These are phyloP conservation scores for Carassius carassius DNA, from an alignment of 2,113 vertebrate genomes.

Conservation along the genomic window DNA sequence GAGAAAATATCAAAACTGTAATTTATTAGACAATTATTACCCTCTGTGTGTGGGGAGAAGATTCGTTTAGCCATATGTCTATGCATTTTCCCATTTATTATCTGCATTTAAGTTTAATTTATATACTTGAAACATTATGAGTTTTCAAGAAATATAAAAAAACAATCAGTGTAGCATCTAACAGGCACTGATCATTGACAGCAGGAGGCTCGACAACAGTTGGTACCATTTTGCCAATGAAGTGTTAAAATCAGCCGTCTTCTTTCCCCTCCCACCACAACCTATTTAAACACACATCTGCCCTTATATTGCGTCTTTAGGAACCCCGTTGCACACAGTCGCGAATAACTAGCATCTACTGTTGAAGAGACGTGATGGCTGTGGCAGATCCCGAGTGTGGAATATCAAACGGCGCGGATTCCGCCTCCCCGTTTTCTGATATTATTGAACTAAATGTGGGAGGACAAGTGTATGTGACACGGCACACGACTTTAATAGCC, in stretches of 20 bases:
- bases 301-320: conserved; percentile 49
- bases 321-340: conserved; percentile 20
- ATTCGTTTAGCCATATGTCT: not conserved
- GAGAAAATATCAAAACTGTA: not conserved
- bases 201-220: conserved; percentile 25
- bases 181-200: not conserved
- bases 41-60: not conserved
- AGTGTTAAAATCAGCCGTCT: conserved; percentile 52
- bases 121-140: not conserved
- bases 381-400: conserved; percentile 70
- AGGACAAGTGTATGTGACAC: conserved; percentile 93
- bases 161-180: not conserved
- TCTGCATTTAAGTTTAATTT: not conserved
- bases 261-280: conserved; percentile 46
- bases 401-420: conserved; percentile 64
- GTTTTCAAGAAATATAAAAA: not conserved
- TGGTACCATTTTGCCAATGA: conserved; percentile 35
- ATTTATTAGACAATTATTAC: not conserved
- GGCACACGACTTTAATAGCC: conserved; percentile 86
- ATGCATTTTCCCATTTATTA: not conserved
- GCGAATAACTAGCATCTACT: conserved; percentile 10
- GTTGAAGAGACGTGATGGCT: conserved; percentile 69
- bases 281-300: conserved; percentile 72
- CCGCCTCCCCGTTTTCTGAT: conserved; percentile 78
- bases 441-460: conserved; percentile 95